These are phyloP conservation scores for Adelognathus sp. DNA, from an alignment of 2,888 invertebrate species.

Conservation along the genomic window DNA sequence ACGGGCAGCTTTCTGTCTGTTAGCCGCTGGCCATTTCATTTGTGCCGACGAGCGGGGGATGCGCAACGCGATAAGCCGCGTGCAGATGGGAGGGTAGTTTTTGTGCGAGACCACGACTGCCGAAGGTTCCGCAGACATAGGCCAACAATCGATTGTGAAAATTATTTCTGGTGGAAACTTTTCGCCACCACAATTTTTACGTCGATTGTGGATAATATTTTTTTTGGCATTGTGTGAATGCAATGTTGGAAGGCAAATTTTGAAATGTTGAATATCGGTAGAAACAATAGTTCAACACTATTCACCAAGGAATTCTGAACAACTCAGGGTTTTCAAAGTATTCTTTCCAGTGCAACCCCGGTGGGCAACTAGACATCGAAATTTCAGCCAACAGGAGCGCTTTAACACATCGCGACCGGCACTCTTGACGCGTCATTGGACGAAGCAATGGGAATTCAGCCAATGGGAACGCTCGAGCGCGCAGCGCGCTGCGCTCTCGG, in stretches of 20 bases:
- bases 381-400: not conserved
- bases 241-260: too few relatives aligned
- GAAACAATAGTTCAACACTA: not conserved
- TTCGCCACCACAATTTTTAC: not conserved
- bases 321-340: not conserved
- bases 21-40: slow-evolving; percentile 51
- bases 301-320: not conserved
- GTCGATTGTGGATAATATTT: not conserved
- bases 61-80: slow-evolving; percentile 9
- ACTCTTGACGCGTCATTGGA: not conserved
- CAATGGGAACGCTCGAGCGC: not conserved
- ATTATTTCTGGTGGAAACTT: not conserved
- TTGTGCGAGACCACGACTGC: not conserved
- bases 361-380: not conserved
- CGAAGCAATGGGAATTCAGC: not conserved
- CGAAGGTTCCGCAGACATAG: not conserved
- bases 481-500: not conserved
- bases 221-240: too few relatives aligned
- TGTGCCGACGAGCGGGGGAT: slow-evolving; percentile 3
- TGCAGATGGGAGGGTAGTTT: not conserved
- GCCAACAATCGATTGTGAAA: not conserved
- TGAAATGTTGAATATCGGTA: not conserved
- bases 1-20: slow-evolving; percentile 59
- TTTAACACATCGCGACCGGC: not conserved
- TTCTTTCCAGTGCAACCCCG: not conserved